phyloP scores from a whole-genome alignment of 2,797 vertebrate genomes.

The Pristis pectinata region DNA sequence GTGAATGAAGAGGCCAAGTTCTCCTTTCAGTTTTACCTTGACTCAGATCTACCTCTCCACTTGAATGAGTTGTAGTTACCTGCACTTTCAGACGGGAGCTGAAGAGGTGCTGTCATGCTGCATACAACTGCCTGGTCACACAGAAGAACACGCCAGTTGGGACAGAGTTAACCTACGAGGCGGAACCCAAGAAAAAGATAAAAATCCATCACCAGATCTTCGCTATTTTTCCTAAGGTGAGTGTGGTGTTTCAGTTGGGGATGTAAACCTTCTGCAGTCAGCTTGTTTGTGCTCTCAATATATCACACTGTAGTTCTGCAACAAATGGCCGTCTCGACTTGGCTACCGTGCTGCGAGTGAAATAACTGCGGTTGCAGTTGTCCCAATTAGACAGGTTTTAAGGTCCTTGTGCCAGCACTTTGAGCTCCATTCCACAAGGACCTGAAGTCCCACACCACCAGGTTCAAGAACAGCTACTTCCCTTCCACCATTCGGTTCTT shows the following conservation, averaged over 20 bases:
- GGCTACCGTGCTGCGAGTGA: neutral
- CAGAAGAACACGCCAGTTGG: neutral
- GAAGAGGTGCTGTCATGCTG: neutral
- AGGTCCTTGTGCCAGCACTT: neutral
- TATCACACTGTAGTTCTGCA: neutral
- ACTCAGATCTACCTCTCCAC: neutral
- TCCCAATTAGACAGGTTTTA: neutral
- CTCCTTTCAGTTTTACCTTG: neutral
- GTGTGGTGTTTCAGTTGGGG: neutral
- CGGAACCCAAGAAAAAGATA: constrained; percentile 1
- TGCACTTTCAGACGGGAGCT: constrained; percentile 7
- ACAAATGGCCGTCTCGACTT: neutral
- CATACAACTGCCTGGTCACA: neutral
- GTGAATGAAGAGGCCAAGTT: neutral
- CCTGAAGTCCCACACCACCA: too few species aligned
- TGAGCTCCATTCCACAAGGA: neutral
- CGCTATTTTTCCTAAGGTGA: constrained; percentile 16
- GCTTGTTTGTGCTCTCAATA: neutral
- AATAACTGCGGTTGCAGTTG: neutral
- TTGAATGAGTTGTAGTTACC: neutral
- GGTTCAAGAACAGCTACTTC: too few species aligned
- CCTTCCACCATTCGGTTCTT: too few species aligned
- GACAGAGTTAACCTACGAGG: neutral
- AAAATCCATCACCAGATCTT: neutral
- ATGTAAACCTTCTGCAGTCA: neutral